A percentile compares a stretch with the other conserved stretches of the same genome.
phyloP scores from a whole-genome alignment of 2,888 invertebrate genomes.

The Caenorhabditis sp. region DNA sequence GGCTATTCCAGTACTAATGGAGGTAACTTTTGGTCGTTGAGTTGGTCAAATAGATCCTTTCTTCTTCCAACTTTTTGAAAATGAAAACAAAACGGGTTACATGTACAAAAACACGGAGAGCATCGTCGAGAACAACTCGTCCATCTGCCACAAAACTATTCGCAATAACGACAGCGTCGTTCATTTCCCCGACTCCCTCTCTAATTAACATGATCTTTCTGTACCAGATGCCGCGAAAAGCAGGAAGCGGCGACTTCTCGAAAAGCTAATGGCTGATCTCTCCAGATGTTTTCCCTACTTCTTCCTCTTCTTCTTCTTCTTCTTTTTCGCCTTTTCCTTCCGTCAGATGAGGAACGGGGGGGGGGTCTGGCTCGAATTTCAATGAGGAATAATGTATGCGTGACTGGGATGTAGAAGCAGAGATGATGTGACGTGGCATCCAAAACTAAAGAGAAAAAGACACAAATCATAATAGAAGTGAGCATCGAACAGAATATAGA shows the following conservation, averaged over 20 bases:
- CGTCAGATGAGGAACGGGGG: background rate
- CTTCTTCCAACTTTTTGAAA: too few species aligned
- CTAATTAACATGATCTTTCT: slow-evolving; percentile 42
- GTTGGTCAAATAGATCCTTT: too few species aligned
- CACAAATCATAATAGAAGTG: background rate
- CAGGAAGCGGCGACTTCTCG: slow-evolving; percentile 5
- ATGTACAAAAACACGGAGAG: too few species aligned
- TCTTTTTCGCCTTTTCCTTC: background rate
- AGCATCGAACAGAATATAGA: background rate
- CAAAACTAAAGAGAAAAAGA: background rate
- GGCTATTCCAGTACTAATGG: too few species aligned
- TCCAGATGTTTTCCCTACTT: slow-evolving; percentile 54
- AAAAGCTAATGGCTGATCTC: slow-evolving; percentile 19
- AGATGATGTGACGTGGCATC: too few species aligned
- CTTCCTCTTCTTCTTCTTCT: slow-evolving; percentile 3
- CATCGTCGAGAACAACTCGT: too few species aligned
- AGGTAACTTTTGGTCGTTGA: too few species aligned
- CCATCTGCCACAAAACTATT: too few species aligned
- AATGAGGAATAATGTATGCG: slow-evolving; percentile 23
- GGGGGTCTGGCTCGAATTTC: slow-evolving; percentile 17
- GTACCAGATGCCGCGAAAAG: slow-evolving; percentile 27
- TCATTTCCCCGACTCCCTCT: too few species aligned
- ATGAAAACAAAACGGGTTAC: too few species aligned
- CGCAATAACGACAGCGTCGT: slow-evolving; percentile 24
- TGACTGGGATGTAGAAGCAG: background rate